Base-by-base conservation (phyloP, 2,797 vertebrate genomes). In the Anabacerthia variegaticeps region DNA sequence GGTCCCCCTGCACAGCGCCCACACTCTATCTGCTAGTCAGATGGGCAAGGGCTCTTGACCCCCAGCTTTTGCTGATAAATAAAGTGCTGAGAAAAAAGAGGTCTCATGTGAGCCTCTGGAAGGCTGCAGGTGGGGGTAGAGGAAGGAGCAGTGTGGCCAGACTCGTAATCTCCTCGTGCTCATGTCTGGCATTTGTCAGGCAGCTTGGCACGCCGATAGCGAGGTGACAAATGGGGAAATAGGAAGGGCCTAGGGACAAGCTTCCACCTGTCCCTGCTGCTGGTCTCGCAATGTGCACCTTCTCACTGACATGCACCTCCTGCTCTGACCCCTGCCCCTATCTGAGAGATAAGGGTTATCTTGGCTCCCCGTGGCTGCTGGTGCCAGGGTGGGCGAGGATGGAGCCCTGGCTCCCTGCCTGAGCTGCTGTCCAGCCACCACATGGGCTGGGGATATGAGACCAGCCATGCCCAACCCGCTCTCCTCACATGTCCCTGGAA, bases 161-260 rank as follows among this genome's bases (percentile, higher is more conserved):
- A 88, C 96, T 97, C 92, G 55, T 98, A 98, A 98, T 97, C 97
- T 98, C 96, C 96, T 96, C 90, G 72, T 97, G 96, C 95, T 97
- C 89, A 72, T 67, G 67, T 96, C 98, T 99, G 99, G 98, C 97
- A 98, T 98, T 97, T 98, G 98, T 99, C 99, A 98, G 73, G 97
- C 96, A 80, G 97, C 93, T 91, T 92, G 94, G 92, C 82, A 88
- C 2, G 2, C 85, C 10, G 97, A 97, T 96, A 97, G 93, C 2
- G 67, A 92, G 89, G 95, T 95, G 96, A 96, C 96, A 97, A 96
- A 93, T 73, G 95, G 93, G 97, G 94, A 97, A 97, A 77, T 92
- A 68, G 92, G 88, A 90, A 84, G 85, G 88, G 89, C 79, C 63
- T 18, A 48, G 91, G 94, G 69, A 92, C 89, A 75, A 76, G 37